These are phyloP conservation scores for Apteryx mantelli DNA, from an alignment of 2,113 vertebrate genomes.

Conservation along the genomic window DNA sequence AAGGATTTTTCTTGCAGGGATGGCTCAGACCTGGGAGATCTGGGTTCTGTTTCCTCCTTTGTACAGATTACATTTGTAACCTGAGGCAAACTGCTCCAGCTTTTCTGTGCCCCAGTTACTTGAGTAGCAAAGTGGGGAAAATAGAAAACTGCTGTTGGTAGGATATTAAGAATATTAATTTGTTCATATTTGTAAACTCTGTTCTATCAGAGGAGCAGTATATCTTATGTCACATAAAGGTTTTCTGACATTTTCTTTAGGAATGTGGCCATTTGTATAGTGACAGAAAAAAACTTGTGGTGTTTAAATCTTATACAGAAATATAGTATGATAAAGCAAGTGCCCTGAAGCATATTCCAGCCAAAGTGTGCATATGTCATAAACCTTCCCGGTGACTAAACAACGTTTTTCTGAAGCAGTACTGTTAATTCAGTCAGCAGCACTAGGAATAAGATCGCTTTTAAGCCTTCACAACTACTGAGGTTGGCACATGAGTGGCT, in stretches of 20 bases:
- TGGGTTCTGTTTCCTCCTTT: conserved; percentile 13
- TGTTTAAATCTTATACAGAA: conserved; percentile 33
- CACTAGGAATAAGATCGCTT: conserved; percentile 43
- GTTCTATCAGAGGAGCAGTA: background rate
- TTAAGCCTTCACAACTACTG: conserved; percentile 40
- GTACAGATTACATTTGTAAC: conserved; percentile 59
- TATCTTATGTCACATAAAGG: background rate
- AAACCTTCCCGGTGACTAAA: background rate
- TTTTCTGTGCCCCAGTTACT: conserved; percentile 42
- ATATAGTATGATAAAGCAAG: conserved; percentile 29
- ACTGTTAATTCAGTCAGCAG: conserved; percentile 45
- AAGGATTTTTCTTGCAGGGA: conserved; percentile 22
- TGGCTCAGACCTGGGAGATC: background rate
- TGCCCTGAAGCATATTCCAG: conserved; percentile 22
- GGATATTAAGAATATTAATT: conserved; percentile 30
- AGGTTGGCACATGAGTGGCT: conserved; percentile 45
- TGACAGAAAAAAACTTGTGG: background rate
- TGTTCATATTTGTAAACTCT: background rate
- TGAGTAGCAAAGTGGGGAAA: conserved; percentile 25
- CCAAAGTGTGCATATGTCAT: background rate
- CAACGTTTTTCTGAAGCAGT: background rate
- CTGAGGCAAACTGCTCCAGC: conserved; percentile 41
- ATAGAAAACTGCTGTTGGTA: background rate
- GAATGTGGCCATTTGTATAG: conserved; percentile 4
- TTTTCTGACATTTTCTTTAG: conserved; percentile 23